phyloP scores from a whole-genome alignment of 1,140 invertebrate genomes.

The Orchestia grillus region DNA sequence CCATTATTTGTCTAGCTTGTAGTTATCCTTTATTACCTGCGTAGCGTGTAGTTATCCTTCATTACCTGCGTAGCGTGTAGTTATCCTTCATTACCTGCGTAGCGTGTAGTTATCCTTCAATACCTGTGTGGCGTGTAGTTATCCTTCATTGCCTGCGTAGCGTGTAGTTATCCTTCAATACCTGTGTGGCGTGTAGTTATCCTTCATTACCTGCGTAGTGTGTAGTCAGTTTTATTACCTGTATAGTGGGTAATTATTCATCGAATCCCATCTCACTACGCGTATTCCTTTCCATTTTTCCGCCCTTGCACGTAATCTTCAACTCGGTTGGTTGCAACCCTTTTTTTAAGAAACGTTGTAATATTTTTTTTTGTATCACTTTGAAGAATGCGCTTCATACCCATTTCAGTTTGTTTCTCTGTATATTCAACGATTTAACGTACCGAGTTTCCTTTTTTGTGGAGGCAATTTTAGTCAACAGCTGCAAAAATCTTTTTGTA shows the following conservation, averaged over 20 bases:
- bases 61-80: too few relatives aligned
- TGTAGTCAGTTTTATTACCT: too few relatives aligned
- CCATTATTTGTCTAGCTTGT: too few relatives aligned
- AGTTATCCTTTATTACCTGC: too few relatives aligned
- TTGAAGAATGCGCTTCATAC: too few relatives aligned
- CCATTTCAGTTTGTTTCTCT: not conserved
- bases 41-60: too few relatives aligned
- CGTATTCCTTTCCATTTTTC: not conserved
- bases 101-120: not conserved
- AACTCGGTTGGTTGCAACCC: not conserved
- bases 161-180: not conserved
- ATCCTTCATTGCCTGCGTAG: too few relatives aligned
- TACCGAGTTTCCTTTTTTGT: not conserved
- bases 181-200: not conserved
- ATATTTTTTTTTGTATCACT: not conserved
- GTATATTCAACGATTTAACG: too few relatives aligned
- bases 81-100: too few relatives aligned
- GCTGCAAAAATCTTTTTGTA: not conserved
- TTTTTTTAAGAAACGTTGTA: not conserved
- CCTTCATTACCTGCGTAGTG: not conserved
- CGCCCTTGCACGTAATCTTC: not conserved
- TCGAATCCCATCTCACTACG: not conserved
- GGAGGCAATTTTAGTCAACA: not conserved
- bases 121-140: too few relatives aligned
- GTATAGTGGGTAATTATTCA: not conserved